These are phyloP conservation scores for Sphaerophoria taeniata DNA, from an alignment of 2,888 invertebrate species.

Conservation along the genomic window DNA sequence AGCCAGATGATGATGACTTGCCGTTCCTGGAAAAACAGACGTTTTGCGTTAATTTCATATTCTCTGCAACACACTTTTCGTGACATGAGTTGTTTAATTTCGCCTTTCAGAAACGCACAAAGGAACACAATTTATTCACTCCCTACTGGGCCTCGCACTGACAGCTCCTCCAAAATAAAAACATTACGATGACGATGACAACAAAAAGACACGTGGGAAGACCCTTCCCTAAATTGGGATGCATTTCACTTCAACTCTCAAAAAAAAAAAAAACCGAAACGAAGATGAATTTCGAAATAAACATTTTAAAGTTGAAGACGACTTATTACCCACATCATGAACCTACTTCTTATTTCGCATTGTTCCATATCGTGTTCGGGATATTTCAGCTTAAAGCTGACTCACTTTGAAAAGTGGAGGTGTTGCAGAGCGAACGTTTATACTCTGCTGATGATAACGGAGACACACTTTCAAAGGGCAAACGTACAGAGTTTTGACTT, in stretches of 20 bases:
- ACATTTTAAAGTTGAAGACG: conserved; percentile 21
- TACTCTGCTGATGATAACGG: conserved; percentile 8
- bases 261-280: neutral
- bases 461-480: conserved; percentile 48
- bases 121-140: conserved; percentile 60
- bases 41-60: conserved; percentile 24
- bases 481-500: conserved; percentile 38
- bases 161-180: conserved; percentile 13
- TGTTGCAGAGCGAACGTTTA: neutral
- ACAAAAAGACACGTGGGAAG: conserved; percentile 40
- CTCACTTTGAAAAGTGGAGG: conserved; percentile 29
- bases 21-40: conserved; percentile 22
- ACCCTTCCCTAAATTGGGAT: conserved; percentile 51
- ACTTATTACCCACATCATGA: conserved; percentile 34
- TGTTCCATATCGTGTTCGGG: neutral
- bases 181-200: conserved; percentile 1
- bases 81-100: conserved; percentile 3
- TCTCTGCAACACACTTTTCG: conserved; percentile 9
- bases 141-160: conserved; percentile 46
- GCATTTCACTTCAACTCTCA: conserved; percentile 10
- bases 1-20: neutral
- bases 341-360: conserved; percentile 7
- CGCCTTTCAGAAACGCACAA: conserved; percentile 39
- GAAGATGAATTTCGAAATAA: conserved; percentile 69
- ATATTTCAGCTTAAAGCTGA: neutral